Evolutionary conservation across 2,888 invertebrate genomes (phyloP), one percentile per base, ranked within the genome.

Genomic region (Hesperia comma): DNA sequence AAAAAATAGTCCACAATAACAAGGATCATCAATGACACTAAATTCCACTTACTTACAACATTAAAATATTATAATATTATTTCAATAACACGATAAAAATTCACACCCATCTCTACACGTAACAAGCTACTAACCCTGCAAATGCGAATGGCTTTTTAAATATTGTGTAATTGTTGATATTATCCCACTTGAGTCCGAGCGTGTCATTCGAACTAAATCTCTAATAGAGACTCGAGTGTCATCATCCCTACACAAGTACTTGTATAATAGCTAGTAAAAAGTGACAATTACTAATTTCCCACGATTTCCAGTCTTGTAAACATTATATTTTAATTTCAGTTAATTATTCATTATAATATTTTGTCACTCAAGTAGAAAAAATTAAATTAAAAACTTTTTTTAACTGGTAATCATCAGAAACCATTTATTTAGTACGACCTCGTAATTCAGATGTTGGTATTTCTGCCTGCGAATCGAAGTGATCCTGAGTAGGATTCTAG

Each of bases 151-250:
- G 76, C 74, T 78, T 76, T 83, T 81, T 84, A 82, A 85, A 80
- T 76, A 78, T 70, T 71, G 71, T 81, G 75, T 77, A 83, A 82
- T 82, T 80, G 76, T 74, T 64, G 76, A 73, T 77, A 78, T 80
- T 77, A 89, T 89, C 85, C 88, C 84, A 86, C 90, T 90, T 80
- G 81, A 87, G 74, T 4, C 43, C 19, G 79, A 77, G 79, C 88
- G 90, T 90, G 90, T 83, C 87, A 81, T 70, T 79, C 19, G 14
- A 37, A 26, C 53, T 41, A 33, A 66, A 19, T 43, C 57, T 32
- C 58, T 58, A 51, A 58, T 64, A 12, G 12, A 51, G 19, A 8
- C 63, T 55, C 56, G 15, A 68, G 67, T 62, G 62, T 53, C 32
- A 62, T 67, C 41, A 53, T n/a, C 61, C 21, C 51, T 51, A 37